These are phyloP conservation scores for Vidua chalybeata DNA, from an alignment of 2,113 vertebrate genomes.

Conservation along the genomic window DNA sequence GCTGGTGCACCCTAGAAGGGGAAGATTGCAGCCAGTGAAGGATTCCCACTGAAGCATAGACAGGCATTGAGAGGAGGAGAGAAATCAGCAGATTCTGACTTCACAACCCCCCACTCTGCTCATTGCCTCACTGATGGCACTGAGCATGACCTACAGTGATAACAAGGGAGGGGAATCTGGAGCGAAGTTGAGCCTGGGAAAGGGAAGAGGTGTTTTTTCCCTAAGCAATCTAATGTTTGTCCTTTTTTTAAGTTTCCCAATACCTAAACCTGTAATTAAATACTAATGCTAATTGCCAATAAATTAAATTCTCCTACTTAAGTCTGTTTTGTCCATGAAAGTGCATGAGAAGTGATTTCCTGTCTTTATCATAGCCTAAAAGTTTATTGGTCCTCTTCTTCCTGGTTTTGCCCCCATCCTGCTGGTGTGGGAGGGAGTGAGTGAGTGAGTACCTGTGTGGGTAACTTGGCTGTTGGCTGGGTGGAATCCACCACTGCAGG, in stretches of 20 bases:
- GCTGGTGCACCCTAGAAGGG: not conserved
- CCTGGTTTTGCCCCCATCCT: not conserved
- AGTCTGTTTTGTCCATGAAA: not conserved
- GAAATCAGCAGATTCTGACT: not conserved
- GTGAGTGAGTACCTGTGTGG: not conserved
- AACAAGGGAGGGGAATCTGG: not conserved
- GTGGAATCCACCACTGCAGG: not conserved
- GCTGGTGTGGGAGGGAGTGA: not conserved
- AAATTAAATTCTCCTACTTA: not conserved
- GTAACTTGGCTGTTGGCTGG: not conserved
- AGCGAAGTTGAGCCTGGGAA: not conserved
- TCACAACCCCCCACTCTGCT: accelerated
- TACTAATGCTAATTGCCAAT: not conserved
- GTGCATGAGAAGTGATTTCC: not conserved
- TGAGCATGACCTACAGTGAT: not conserved
- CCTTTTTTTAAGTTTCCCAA: not conserved
- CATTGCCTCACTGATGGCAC: not conserved
- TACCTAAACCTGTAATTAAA: not conserved
- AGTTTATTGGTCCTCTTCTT: not conserved
- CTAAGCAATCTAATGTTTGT: not conserved
- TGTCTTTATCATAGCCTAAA: not conserved
- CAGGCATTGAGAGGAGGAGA: not conserved
- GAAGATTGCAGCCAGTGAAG: not conserved
- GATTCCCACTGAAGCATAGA: not conserved
- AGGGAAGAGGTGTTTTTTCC: not conserved